Evolutionary conservation across 2,888 invertebrate species (phyloP), one percentile per base, ranked within the genome.

Genomic region (Cerceris rybyensis): DNA sequence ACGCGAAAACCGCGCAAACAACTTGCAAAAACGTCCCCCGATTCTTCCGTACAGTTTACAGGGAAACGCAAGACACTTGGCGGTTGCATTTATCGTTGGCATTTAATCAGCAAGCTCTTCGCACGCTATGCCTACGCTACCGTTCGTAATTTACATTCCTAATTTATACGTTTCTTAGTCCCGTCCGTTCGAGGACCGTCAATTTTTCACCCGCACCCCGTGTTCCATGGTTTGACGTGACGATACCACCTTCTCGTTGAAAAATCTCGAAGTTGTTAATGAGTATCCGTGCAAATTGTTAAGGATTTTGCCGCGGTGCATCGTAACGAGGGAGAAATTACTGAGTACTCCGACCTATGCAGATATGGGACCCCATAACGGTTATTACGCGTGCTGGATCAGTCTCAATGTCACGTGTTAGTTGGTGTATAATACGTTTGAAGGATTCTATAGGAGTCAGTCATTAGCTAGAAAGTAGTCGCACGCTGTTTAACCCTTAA

Each of bases 31-130:
- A 84, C 77, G 72, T 67, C 66, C 66, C 60, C 55, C 64, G 63
- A 46, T 60, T 75, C 50, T 70, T 59, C 50, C 64, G 28, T 71
- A 64, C 75, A 61, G 16, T 66, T 76, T 64, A 50, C 55, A 39
- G 66, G 68, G 74, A 83, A 82, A 85, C 75, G 81, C 75, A 81
- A 84, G 80, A 86, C 74, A 80, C 81, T 84, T 78, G 82, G 70
- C 70, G 81, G 82, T 81, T 80, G 78, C 79, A 85, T 85, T 28
- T 87, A 87, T 87, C 87, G 82, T 75, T 75, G 78, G 79, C 82
- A 85, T 85, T 87, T 84, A 86, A 87, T 87, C 87, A 73, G 81
- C 66, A 73, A 71, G 81, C 59, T 65, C 75, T 71, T 16, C 68
- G 76, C 86, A 86, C 86, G 86, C 87, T 73, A 86, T 78, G 63